phyloP scores from a whole-genome alignment of 2,797 vertebrate species.

The Anisognathus igniventris region DNA sequence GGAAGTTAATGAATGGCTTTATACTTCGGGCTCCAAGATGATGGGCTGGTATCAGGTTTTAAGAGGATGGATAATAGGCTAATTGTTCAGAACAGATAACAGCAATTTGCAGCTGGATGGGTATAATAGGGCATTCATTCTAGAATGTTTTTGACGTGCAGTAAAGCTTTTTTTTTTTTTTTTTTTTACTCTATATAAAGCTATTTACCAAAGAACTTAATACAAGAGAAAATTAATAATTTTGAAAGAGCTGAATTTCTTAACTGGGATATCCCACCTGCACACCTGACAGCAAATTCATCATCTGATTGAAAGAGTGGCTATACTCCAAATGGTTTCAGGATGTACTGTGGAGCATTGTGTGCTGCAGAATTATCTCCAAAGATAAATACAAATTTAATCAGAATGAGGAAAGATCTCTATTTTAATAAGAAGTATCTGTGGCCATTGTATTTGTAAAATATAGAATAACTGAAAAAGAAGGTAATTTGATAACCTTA shows the following conservation, averaged over 20 bases:
- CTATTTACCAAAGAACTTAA: background rate
- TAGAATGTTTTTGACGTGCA: background rate
- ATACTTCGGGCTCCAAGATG: background rate
- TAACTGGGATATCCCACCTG: background rate
- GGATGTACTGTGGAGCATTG: background rate
- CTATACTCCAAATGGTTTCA: background rate
- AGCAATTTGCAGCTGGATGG: conserved; percentile 44
- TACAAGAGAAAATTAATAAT: background rate
- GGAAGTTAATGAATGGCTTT: conserved; percentile 29
- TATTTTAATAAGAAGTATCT: background rate
- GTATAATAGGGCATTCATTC: conserved; percentile 11
- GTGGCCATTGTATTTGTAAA: background rate
- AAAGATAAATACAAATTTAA: background rate
- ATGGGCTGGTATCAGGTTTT: conserved; percentile 28
- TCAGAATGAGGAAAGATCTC: background rate
- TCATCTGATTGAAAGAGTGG: background rate
- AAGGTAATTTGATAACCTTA: background rate
- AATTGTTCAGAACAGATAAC: conserved; percentile 45
- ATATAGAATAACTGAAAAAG: background rate
- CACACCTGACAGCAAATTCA: background rate
- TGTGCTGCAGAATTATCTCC: background rate
- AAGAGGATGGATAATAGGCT: conserved; percentile 8
- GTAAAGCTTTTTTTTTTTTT: background rate
- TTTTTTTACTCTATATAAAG: background rate
- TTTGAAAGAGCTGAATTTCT: background rate